Conservation (phyloP, 35 echinoderm and acorn worm genomes). For the Hemicentrotus pulcherrimus region DNA sequence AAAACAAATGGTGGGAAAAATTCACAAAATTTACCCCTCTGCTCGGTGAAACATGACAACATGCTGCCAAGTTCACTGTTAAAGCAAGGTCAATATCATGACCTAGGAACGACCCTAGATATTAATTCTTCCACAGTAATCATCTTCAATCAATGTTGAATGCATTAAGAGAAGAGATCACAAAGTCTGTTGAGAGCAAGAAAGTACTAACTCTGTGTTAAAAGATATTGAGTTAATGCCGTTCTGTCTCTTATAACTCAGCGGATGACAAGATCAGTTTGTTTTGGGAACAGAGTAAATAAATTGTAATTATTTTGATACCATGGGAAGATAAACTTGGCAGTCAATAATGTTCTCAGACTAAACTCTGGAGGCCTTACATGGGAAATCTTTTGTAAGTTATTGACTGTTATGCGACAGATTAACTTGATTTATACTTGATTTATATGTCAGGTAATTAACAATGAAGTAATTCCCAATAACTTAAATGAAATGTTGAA, state of each 20-base stretch:
- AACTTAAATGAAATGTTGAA: no score
- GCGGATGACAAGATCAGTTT: no score
- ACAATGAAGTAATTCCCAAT: no score
- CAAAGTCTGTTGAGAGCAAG: not conserved
- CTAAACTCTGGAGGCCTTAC: not conserved
- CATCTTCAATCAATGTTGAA: not conserved
- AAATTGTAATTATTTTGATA: no score
- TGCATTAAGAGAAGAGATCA: not conserved
- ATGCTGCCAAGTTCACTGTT: not conserved
- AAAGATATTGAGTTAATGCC: no score
- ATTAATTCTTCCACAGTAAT: not conserved
- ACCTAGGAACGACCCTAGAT: not conserved
- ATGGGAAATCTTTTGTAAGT: not conserved
- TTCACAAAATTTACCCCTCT: not conserved
- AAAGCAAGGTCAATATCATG: not conserved
- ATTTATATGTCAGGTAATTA: no score
- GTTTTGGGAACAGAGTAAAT: no score
- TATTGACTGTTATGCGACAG: no score
- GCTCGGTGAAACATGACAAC: not conserved
- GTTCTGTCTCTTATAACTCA: no score
- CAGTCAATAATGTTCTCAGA: no score
- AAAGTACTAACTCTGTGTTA: not conserved
- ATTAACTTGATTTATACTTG: no score
- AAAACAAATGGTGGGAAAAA: slow-evolving; percentile 3
- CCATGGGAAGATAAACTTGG: no score